Conservation (phyloP, 2,113 vertebrate genomes). For the Euleptes europaea region DNA sequence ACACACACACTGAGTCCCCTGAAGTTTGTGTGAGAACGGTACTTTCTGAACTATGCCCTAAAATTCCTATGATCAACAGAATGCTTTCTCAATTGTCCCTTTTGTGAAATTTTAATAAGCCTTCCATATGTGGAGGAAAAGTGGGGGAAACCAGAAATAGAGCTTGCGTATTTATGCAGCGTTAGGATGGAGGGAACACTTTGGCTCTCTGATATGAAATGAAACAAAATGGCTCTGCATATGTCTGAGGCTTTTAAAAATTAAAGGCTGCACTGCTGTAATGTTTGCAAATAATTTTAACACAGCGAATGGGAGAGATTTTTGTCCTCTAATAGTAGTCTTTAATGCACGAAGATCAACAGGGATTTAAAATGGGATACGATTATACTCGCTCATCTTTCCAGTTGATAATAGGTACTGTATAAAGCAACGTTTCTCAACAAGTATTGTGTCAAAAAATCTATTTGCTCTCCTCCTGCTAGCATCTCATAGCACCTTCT, state of each 20-base stretch:
- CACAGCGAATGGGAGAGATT: constrained; percentile 38
- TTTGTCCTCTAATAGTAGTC: constrained; percentile 41
- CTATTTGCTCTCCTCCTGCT: constrained; percentile 58
- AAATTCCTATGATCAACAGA: neutral
- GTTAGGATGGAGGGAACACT: neutral
- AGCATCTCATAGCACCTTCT: constrained; percentile 39
- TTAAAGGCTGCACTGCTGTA: constrained; percentile 44
- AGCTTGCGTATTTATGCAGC: neutral
- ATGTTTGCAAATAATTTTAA: constrained; percentile 66
- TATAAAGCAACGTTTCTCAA: constrained; percentile 34
- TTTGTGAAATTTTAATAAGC: neutral
- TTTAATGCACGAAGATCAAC: constrained; percentile 54
- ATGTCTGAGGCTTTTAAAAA: constrained; percentile 47
- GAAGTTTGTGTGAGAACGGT: neutral
- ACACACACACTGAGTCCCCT: neutral
- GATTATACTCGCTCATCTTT: constrained; percentile 48
- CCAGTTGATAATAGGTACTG: constrained; percentile 44
- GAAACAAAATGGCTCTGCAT: constrained; percentile 22
- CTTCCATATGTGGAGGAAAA: neutral
- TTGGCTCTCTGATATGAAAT: constrained; percentile 19
- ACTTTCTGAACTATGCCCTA: neutral
- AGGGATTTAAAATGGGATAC: constrained; percentile 47
- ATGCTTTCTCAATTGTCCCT: constrained; percentile 15
- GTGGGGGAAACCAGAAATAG: neutral
- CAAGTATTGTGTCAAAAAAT: constrained; percentile 47